Conservation (phyloP, 2,113 vertebrate species). For the Todiramphus saurophagus region DNA sequence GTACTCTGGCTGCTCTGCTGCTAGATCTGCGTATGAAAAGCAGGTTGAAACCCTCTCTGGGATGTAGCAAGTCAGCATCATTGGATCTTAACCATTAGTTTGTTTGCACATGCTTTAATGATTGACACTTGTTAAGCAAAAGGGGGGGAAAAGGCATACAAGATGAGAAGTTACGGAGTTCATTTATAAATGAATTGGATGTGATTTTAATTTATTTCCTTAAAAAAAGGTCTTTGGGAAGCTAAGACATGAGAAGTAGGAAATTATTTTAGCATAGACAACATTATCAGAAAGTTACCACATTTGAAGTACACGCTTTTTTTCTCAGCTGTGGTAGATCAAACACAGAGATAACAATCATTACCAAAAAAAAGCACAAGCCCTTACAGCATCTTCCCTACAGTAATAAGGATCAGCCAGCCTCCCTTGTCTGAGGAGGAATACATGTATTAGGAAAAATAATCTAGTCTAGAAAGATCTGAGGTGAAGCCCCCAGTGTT, state of each 20-base stretch:
- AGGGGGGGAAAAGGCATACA: background rate
- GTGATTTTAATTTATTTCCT: background rate
- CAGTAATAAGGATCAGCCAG: background rate
- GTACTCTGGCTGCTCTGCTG: background rate
- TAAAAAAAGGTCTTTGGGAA: background rate
- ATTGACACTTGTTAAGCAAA: background rate
- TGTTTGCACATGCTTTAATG: slow-evolving; percentile 8
- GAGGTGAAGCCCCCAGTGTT: background rate
- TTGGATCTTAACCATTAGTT: background rate
- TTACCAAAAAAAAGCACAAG: background rate
- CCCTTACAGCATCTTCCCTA: background rate
- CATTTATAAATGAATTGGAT: background rate
- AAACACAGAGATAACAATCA: background rate
- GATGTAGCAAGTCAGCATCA: background rate
- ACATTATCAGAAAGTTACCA: background rate
- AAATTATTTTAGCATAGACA: background rate
- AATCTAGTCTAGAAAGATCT: background rate
- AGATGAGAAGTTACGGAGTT: background rate
- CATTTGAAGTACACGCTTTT: background rate
- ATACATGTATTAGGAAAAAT: background rate
- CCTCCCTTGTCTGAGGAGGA: background rate
- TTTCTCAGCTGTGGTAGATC: background rate
- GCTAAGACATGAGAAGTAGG: background rate
- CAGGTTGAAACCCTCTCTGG: background rate
- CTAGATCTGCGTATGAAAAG: background rate